A percentile compares a stretch with the other conserved stretches of the same genome.
Conservation (phyloP, 2,888 invertebrate genomes). For the Synanthedon andrenaeformis region DNA sequence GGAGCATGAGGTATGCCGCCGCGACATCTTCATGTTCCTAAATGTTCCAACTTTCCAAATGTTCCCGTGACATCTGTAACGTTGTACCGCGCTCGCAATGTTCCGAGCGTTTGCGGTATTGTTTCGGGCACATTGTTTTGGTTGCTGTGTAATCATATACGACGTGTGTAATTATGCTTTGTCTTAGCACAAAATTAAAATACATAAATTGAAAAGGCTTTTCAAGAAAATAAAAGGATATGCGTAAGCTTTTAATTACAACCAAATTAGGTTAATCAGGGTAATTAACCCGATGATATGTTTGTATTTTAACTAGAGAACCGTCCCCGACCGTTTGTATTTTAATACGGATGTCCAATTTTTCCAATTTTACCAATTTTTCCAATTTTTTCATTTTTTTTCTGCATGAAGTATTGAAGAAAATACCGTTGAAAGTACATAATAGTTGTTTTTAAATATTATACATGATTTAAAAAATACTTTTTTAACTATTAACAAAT, state of each 20-base stretch:
- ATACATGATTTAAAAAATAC: too few relatives aligned
- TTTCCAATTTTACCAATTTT: too few relatives aligned
- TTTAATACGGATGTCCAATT: too few relatives aligned
- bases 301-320: too few relatives aligned
- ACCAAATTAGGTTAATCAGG: too few relatives aligned
- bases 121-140: slow-evolving; percentile 3
- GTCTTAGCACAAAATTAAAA: slow-evolving; percentile 2
- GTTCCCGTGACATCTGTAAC: slow-evolving; percentile 23
- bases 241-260: background rate
- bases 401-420: too few relatives aligned
- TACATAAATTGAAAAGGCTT: background rate
- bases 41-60: slow-evolving; percentile 38
- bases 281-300: too few relatives aligned
- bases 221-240: background rate
- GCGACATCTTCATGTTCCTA: slow-evolving; percentile 51
- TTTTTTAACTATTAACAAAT: too few relatives aligned
- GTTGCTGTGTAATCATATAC: slow-evolving; percentile 1
- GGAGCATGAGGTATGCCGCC: slow-evolving; percentile 32
- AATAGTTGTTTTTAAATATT: too few relatives aligned
- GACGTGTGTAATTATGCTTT: slow-evolving; percentile 1
- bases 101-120: slow-evolving; percentile 2
- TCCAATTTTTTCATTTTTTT: too few relatives aligned
- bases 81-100: slow-evolving; percentile 4
- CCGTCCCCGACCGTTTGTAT: too few relatives aligned
- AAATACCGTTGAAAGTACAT: too few relatives aligned